phyloP scores from a whole-genome alignment of 2,888 invertebrate genomes.

The Mellilla xanthometata region DNA sequence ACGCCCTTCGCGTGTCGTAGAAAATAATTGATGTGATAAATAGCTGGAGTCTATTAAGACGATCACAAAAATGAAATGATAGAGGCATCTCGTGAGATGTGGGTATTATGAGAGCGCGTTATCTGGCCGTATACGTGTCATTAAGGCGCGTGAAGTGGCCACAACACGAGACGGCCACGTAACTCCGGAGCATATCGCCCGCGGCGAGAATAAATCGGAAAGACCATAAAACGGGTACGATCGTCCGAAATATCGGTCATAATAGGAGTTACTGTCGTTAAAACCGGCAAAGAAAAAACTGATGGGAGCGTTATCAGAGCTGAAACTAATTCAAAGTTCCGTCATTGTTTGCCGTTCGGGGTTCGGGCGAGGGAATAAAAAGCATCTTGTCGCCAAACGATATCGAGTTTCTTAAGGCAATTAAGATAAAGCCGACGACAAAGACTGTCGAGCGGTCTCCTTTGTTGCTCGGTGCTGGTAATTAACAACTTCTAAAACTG shows the following conservation, averaged over 20 bases:
- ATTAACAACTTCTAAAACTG: constrained; percentile 58
- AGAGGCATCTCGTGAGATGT: constrained; percentile 10
- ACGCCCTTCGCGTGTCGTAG: constrained; percentile 6
- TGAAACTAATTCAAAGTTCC: constrained; percentile 76
- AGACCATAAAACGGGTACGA: constrained; percentile 51
- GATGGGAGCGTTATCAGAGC: constrained; percentile 64
- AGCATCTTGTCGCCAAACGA: constrained; percentile 77
- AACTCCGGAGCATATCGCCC: constrained; percentile 38
- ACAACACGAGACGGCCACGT: constrained; percentile 33
- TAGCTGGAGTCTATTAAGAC: background rate
- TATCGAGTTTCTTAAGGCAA: constrained; percentile 79
- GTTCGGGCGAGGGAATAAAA: constrained; percentile 66
- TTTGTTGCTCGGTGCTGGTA: constrained; percentile 59
- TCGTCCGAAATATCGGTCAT: constrained; percentile 52
- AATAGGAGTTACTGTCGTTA: constrained; percentile 55
- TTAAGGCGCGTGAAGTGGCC: constrained; percentile 29
- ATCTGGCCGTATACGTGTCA: constrained; percentile 26
- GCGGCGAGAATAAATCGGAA: constrained; percentile 46
- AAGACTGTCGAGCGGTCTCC: constrained; percentile 57
- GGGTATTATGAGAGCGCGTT: constrained; percentile 20
- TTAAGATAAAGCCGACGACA: constrained; percentile 78
- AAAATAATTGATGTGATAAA: background rate
- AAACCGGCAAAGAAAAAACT: constrained; percentile 47
- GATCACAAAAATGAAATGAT: constrained; percentile 6
- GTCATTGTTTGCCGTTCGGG: constrained; percentile 69